Percentiles rank a stretch among this genome's conserved stretches.
These are phyloP conservation scores for Anableps anableps DNA, from an alignment of 2,797 vertebrate genomes.

Conservation along the genomic window DNA sequence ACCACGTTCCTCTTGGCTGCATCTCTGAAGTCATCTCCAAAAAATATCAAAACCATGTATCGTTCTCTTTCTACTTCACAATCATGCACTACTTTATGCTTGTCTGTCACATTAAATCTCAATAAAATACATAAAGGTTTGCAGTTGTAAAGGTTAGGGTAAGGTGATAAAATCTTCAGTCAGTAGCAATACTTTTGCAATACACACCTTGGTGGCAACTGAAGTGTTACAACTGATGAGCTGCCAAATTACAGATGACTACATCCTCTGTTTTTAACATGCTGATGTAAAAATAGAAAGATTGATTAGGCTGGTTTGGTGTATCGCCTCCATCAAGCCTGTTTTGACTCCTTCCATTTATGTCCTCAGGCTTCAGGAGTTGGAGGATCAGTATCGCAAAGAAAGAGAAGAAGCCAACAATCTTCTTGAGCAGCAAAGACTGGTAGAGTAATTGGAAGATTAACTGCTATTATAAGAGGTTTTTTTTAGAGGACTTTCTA, in stretches of 20 bases:
- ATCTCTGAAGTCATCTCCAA: too few relatives aligned
- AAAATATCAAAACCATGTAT: background rate
- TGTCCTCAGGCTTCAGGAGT: constrained; percentile 89
- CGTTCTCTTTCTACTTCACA: background rate
- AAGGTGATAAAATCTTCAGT: background rate
- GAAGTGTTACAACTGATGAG: background rate
- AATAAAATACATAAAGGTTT: background rate
- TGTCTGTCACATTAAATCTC: background rate
- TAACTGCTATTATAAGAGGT: background rate
- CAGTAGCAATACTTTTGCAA: background rate
- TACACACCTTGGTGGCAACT: background rate
- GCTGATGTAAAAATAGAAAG: background rate
- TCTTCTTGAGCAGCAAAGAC: constrained; percentile 95
- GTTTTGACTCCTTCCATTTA: constrained; percentile 28
- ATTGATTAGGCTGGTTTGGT: background rate
- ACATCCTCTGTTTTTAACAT: background rate
- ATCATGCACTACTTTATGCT: background rate
- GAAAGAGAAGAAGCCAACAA: constrained; percentile 96
- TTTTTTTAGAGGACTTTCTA: background rate
- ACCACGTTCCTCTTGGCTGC: background rate
- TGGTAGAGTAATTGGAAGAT: constrained; percentile 78
- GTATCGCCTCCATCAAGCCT: background rate
- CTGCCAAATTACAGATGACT: background rate
- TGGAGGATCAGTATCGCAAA: constrained; percentile 95
- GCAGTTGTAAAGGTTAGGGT: background rate